These are phyloP conservation scores for Asobara japonica DNA, from an alignment of 1,140 invertebrate genomes.

Conservation along the genomic window DNA sequence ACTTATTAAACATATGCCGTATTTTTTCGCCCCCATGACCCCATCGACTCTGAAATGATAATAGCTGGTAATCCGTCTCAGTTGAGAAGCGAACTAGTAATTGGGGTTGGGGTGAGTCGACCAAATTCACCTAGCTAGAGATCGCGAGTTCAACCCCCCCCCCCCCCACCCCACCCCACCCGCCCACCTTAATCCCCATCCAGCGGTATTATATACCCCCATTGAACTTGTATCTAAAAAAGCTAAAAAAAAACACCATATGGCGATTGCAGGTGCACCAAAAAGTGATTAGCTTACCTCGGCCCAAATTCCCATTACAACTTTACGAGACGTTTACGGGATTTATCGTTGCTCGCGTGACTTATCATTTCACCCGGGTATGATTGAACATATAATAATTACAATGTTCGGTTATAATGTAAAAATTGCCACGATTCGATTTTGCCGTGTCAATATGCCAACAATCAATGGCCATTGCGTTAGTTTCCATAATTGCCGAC, in stretches of 20 bases:
- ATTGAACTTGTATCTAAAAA: constrained; percentile 41
- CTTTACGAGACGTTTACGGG: constrained; percentile 58
- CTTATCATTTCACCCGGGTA: constrained; percentile 3
- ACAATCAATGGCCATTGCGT: background rate
- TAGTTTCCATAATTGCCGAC: background rate
- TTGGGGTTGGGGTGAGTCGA: constrained; percentile 50
- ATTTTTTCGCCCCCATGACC: constrained; percentile 43
- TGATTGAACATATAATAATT: constrained; percentile 6
- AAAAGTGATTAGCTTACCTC: constrained; percentile 61
- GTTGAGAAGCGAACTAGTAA: constrained; percentile 47
- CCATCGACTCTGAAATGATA: constrained; percentile 61
- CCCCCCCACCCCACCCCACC: background rate
- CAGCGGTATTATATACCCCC: constrained; percentile 32
- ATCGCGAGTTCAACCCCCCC: too few relatives aligned
- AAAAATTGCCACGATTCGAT: background rate
- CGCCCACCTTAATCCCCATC: constrained; percentile 5
- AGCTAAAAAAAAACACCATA: constrained; percentile 66
- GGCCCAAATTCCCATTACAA: constrained; percentile 65
- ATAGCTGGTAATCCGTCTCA: constrained; percentile 63
- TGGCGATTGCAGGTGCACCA: constrained; percentile 64
- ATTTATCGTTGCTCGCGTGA: constrained; percentile 61
- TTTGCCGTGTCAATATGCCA: background rate
- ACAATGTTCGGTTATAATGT: background rate
- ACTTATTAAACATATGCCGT: constrained; percentile 60
- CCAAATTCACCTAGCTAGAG: constrained; percentile 23